phyloP scores from a whole-genome alignment of 2,797 vertebrate species.

The Etheostoma nigrum region DNA sequence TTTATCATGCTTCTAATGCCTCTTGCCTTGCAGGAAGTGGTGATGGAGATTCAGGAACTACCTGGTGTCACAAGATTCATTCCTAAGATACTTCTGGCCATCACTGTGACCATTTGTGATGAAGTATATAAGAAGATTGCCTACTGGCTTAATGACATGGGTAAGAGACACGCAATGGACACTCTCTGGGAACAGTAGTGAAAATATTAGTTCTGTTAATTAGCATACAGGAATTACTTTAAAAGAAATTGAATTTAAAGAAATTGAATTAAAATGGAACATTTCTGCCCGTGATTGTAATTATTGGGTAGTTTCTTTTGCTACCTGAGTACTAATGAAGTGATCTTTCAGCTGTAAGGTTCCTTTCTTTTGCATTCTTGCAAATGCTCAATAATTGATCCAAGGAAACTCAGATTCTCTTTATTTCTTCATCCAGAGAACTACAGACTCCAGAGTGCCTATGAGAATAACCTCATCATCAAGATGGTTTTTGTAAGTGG shows the following conservation, averaged over 20 bases:
- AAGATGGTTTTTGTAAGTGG: conserved; percentile 93
- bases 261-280: not conserved
- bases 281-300: not conserved
- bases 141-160: conserved; percentile 95
- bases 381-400: too few relatives aligned
- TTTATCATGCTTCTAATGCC: conserved; percentile 29
- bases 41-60: conserved; percentile 91
- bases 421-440: conserved; percentile 85
- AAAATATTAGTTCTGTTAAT: not conserved
- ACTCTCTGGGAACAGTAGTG: not conserved
- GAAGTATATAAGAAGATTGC: conserved; percentile 95
- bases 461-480: conserved; percentile 95
- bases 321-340: not conserved
- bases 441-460: conserved; percentile 94
- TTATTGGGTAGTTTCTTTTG: not conserved
- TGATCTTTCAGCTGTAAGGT: not conserved
- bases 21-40: conserved; percentile 86
- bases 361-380: not conserved
- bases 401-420: not conserved
- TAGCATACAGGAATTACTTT: not conserved
- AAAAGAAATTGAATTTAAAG: not conserved
- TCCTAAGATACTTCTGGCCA: conserved; percentile 91
- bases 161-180: conserved; percentile 70
- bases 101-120: conserved; percentile 90
- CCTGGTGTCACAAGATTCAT: conserved; percentile 90